Evolutionary conservation across 2,888 invertebrate species (phyloP), one percentile per base, ranked within the genome.

Genomic region (Phyto melanocephala): DNA sequence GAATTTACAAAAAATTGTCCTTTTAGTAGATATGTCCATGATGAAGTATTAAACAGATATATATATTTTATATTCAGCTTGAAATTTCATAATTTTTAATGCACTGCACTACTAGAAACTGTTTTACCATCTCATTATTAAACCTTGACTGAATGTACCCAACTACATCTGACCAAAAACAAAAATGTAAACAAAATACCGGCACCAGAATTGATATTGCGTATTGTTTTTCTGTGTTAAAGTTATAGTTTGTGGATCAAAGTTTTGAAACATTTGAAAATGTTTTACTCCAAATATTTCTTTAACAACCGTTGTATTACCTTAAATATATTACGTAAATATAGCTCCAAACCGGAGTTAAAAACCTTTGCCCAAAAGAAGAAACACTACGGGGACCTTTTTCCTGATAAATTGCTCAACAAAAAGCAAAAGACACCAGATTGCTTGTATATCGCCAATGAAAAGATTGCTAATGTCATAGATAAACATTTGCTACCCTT

Each of bases 331-430:
- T 75, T 71, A 11, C 70, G 76, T 0, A 62, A 45, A n/a, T 79
- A 72, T 33, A 17, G 72, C n/a, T 33, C 15, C 22, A 80, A 83
- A 65, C 6, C 40, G 1, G 54, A 68, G 0, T 8, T 62, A 0
- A 80, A 74, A 37, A 80, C 80, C 0, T 80, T 63, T 4, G 2
- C 28, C 0, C 75, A 84, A 28, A 85, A 80, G 62, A 83, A 75
- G 28, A 56, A 77, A 5, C 35, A 54, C n/a, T 84, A 78, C 75
- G 84, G 83, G 1, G 52, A 71, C 15, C 54, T 84, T 5, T 89
- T 90, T 62, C 90, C 91, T 0, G 84, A 87, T 1, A 90, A 89
- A 52, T 62, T 91, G 11, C 76, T 90, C 0, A 86, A 78, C 42
- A 90, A 89, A 37, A 90, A 89, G 13, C 86, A 86, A 0, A 90